Base-by-base conservation (phyloP, 1,140 invertebrate species). In the Protaetia brevitarsis region DNA sequence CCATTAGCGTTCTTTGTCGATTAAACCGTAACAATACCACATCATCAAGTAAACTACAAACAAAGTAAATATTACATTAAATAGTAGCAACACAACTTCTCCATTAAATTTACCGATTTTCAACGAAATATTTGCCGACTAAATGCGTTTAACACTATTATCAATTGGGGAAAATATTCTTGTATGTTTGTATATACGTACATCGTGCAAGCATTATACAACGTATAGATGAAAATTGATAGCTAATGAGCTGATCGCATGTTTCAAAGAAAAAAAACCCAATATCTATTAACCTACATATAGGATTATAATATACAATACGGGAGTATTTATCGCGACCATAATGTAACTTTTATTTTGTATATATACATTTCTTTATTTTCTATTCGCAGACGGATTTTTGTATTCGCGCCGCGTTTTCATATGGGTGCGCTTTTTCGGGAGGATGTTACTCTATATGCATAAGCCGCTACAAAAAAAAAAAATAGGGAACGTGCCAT, bases 401-500 rank as follows among this genome's bases (percentile, higher is more conserved):
- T 51, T 19, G 4, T 51, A 51, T 51, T 51, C 41, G 16, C 6
- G 41, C 26, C 41, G 26, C 41, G 26, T 51, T 51, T 51, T 23
- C 41, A 19, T 51, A 51, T 19, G 16, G 19, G 26, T 51, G 16
- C 41, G 16, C 41, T n/a, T n/a, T n/a, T n/a, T n/a, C n/a, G n/a
- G 26, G 41, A 51, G 41, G 41, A 23, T 23, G 19, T 16, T 51
- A 23, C 41, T 19, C 41, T 51, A n/a, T n/a, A n/a, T n/a, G n/a
- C 41, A 51, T 51, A n/a, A n/a, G n/a, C n/a, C n/a, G n/a, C n/a
- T n/a, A n/a, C n/a, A n/a, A n/a, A n/a, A 51, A 51, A 51, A 51
- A 36, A 51, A 51, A 51, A 51, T 51, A 23, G 41, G 41, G 41
- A 51, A 51, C 41, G 41, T 51, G 41, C 41, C 41, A 51, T 51